Evolutionary conservation across 2,888 invertebrate genomes (phyloP), one percentile per base, ranked within the genome.

Genomic region (Spodoptera exigua): DNA sequence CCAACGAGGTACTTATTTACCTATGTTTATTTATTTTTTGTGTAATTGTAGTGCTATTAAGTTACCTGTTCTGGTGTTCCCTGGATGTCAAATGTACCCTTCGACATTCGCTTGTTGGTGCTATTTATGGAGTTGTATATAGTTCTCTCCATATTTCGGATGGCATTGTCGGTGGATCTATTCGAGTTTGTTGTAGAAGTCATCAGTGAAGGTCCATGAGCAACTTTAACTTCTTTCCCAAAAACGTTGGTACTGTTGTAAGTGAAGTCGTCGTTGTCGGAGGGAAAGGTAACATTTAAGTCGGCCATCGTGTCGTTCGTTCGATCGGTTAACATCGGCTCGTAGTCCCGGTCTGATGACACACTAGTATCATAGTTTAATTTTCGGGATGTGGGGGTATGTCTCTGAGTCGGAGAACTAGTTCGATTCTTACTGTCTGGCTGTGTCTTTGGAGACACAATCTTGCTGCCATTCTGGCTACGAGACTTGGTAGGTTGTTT

Each of bases 241-340:
- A 60, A 66, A 7, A 68, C n/a, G 12, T 73, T 67, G 36, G 63
- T 70, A 44, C 34, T 36, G 40, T 11, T 64, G 71, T 34, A 45
- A 43, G 48, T 56, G 11, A 40, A 59, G 16, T 87, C 89, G 1
- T 91, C 90, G 17, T 83, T 78, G 61, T 94, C 94, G 0, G 93
- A 89, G 11, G 94, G 88, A 57, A 94, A 94, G 0, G 94, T 92
- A 0, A 92, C 90, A 45, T 94, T 94, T 17, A 94, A 70, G 69
- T 93, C 94, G 0, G 93, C 94, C 83, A 94, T 78, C 0, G 94
- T 94, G 65, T 94, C 94, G 80, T 91, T 94, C 73, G 94, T 94
- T 84, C 93, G 89, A 67, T 93, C 93, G 36, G 93, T 94, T 44
- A 92, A 62, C 11, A 91, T 83, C 17, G 82, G 83, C 1, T 93